Percentiles rank a stretch among this genome's conserved stretches.
phyloP scores from a whole-genome alignment of 2,797 vertebrate genomes.

The Pelodytes ibericus region DNA sequence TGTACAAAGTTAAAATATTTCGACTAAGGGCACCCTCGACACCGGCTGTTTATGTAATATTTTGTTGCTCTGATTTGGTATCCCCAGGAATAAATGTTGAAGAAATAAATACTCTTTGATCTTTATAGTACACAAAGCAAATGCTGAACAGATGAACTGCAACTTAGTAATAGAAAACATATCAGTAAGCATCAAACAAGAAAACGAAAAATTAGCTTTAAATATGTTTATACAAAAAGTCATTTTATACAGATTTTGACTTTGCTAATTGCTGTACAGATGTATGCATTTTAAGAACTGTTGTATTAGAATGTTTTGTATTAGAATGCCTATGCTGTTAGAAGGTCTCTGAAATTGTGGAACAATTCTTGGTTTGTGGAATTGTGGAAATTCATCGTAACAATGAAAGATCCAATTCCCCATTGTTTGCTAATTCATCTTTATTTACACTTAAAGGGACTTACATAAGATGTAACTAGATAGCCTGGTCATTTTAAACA shows the following conservation, averaged over 20 bases:
- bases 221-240: neutral
- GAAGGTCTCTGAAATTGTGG: no score
- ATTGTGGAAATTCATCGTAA: no score
- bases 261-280: neutral
- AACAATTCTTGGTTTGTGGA: no score
- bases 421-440: no score
- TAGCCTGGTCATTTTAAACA: no score
- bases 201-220: neutral
- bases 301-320: no score
- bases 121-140: slow-evolving; percentile 60
- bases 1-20: no score
- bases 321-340: no score
- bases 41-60: neutral
- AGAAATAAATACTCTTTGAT: slow-evolving; percentile 56
- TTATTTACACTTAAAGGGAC: no score
- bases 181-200: neutral
- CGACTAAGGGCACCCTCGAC: neutral
- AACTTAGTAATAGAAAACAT: slow-evolving; percentile 54
- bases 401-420: no score
- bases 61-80: neutral
- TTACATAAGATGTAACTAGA: no score
- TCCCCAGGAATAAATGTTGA: neutral
- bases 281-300: neutral
- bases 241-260: neutral
- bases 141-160: slow-evolving; percentile 63